Evolutionary conservation across 2,797 vertebrate genomes (phyloP).

Genomic region (Phrynocephalus vlangalii): DNA sequence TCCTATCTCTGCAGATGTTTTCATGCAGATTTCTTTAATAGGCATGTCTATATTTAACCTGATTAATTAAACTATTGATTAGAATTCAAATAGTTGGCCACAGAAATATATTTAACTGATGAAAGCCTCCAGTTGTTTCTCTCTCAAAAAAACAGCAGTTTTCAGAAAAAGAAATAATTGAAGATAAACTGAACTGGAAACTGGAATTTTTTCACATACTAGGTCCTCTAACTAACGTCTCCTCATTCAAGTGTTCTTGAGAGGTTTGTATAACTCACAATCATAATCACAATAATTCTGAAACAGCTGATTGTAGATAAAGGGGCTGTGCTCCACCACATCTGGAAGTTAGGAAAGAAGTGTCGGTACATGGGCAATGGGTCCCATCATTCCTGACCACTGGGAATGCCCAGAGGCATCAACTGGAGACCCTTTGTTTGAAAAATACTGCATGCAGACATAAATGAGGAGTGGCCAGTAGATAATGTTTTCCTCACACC

Average conservation of each 20-base stretch:
- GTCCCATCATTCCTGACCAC: background rate
- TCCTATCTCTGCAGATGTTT: background rate
- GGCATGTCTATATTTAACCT: background rate
- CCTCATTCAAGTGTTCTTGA: too few relatives aligned
- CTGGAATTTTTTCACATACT: background rate
- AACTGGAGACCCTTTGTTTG: too few relatives aligned
- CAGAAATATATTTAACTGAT: background rate
- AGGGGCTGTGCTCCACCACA: background rate
- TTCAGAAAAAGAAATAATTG: background rate
- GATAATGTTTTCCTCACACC: background rate
- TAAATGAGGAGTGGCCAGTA: background rate
- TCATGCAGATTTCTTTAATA: conserved; percentile 2
- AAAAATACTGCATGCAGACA: too few relatives aligned
- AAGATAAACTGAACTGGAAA: background rate
- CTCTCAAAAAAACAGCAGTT: background rate
- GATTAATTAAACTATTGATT: background rate
- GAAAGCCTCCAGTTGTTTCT: background rate
- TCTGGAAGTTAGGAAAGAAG: background rate
- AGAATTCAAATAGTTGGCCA: background rate
- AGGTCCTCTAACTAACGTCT: too few relatives aligned
- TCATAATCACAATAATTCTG: background rate
- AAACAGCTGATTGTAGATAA: background rate
- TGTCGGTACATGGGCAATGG: background rate
- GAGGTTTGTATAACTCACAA: too few relatives aligned
- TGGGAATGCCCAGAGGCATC: too few relatives aligned